Conservation (phyloP, 2,797 vertebrate species). For the Kryptolebias ocellatus region DNA sequence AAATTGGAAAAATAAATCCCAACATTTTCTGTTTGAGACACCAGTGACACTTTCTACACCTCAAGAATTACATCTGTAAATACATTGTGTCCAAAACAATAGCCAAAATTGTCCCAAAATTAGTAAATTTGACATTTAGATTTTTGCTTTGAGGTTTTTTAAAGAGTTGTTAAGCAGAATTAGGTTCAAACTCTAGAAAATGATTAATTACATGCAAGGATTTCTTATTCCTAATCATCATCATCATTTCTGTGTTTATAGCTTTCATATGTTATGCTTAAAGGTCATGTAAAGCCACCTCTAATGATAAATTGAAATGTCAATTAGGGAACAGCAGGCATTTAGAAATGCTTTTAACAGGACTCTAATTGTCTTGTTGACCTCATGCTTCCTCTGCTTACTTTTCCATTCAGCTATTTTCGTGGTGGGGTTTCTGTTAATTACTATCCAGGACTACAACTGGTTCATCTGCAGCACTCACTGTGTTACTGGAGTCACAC, state of each 20-base stretch:
- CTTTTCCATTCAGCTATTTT: slow-evolving; percentile 43
- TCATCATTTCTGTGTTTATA: slow-evolving; percentile 41
- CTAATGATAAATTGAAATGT: slow-evolving; percentile 54
- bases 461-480: slow-evolving; percentile 35
- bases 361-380: slow-evolving; percentile 62
- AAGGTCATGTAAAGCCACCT: slow-evolving; percentile 54
- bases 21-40: not conserved
- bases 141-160: not conserved
- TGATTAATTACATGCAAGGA: slow-evolving; percentile 14
- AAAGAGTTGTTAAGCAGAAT: slow-evolving; percentile 14
- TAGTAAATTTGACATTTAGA: not conserved
- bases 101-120: too few species aligned
- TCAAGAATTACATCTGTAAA: not conserved
- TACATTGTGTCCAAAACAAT: not conserved
- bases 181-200: slow-evolving; percentile 16
- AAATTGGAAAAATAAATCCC: not conserved
- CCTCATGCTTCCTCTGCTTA: slow-evolving; percentile 37
- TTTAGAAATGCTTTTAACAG: slow-evolving; percentile 66
- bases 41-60: not conserved
- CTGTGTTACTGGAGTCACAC: slow-evolving; percentile 1
- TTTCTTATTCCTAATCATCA: slow-evolving; percentile 42
- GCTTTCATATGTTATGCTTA: slow-evolving; percentile 49
- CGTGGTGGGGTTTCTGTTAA: slow-evolving; percentile 42
- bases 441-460: slow-evolving; percentile 41
- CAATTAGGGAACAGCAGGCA: slow-evolving; percentile 64